phyloP scores from a whole-genome alignment of 2,888 invertebrate genomes.

The Andrena hattorfiana region DNA sequence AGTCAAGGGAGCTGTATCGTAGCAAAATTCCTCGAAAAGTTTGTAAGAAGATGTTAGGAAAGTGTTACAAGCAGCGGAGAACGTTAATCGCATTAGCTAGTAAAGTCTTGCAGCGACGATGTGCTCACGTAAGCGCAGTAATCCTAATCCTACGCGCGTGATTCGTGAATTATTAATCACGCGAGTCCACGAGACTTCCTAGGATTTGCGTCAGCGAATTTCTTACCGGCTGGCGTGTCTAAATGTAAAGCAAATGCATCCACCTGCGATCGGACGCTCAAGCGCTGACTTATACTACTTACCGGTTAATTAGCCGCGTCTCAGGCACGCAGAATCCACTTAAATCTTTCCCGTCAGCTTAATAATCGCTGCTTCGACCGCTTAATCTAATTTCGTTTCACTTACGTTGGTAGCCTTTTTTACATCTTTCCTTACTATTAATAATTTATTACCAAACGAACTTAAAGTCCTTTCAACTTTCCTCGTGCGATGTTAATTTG shows the following conservation, averaged over 20 bases:
- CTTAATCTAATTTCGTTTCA: not conserved
- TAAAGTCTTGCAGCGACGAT: slow-evolving; percentile 34
- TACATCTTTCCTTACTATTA: not conserved
- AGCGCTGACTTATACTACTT: slow-evolving; percentile 34
- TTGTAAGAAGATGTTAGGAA: slow-evolving; percentile 24
- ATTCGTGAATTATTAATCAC: slow-evolving; percentile 66
- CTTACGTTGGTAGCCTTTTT: not conserved
- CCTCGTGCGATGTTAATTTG: not conserved
- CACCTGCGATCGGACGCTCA: slow-evolving; percentile 1
- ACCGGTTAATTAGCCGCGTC: slow-evolving; percentile 28
- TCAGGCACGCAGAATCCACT: not conserved
- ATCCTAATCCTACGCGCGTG: slow-evolving; percentile 61
- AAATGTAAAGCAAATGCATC: slow-evolving; percentile 25
- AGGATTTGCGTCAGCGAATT: slow-evolving; percentile 53
- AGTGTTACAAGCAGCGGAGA: slow-evolving; percentile 26
- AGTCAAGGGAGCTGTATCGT: not conserved
- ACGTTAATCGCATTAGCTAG: slow-evolving; percentile 54
- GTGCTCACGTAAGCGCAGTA: slow-evolving; percentile 58
- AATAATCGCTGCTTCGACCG: slow-evolving; percentile 12
- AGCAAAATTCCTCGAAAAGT: not conserved
- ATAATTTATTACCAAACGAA: not conserved
- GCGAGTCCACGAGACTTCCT: slow-evolving; percentile 40
- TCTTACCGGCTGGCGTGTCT: slow-evolving; percentile 15
- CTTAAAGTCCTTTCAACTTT: not conserved
- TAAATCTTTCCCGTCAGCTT: slow-evolving; percentile 31